Base-by-base conservation (phyloP, 2,888 invertebrate species). In the Liodrosophila aerea region DNA sequence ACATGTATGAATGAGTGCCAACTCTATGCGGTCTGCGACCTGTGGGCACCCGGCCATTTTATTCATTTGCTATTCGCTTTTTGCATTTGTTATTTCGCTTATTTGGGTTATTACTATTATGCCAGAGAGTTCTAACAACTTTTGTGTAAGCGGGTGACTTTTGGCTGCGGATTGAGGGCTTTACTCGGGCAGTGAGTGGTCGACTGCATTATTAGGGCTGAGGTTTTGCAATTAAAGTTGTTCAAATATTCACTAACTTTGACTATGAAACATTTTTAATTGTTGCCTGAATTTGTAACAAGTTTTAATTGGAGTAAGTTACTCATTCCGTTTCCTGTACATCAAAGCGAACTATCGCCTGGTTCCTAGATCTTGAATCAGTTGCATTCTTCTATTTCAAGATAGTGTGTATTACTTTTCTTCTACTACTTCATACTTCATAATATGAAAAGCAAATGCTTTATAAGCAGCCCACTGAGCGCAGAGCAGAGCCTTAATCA, bases 21-120 rank as follows among this genome's bases (percentile, higher is more conserved):
- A n/a, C 31, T 15, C 22, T 36, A 39, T 51, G 58, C 29, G 30
- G 34, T n/a, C 22, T n/a, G n/a, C n/a, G n/a, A n/a, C n/a, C 27
- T 63, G 36, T 74, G 57, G 60, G 44, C 57, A 53, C 49, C 51
- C 40, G 18, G 40, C 2, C 9, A 30, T 47, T 47, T 47, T 62
- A 43, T 36, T 73, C 66, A 76, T 76, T 74, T 67, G 58, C 53
- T 46, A 81, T 73, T 64, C 62, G 62, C 82, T 76, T 81, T 84
- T 53, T 64, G 74, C 57, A 73, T 64, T 84, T 68, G 44, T 51
- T 43, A 73, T 63, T 60, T 64, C 56, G 70, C 53, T 51, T 62
- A 73, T 64, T 11, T 29, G 41, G 8, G 4, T 12, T 12, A 4
- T 11, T n/a, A 8, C 8, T 31, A 5, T 2, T 33, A 4, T 44